phyloP scores from a whole-genome alignment of 2,888 invertebrate species.

The Eristalis arbustorum region DNA sequence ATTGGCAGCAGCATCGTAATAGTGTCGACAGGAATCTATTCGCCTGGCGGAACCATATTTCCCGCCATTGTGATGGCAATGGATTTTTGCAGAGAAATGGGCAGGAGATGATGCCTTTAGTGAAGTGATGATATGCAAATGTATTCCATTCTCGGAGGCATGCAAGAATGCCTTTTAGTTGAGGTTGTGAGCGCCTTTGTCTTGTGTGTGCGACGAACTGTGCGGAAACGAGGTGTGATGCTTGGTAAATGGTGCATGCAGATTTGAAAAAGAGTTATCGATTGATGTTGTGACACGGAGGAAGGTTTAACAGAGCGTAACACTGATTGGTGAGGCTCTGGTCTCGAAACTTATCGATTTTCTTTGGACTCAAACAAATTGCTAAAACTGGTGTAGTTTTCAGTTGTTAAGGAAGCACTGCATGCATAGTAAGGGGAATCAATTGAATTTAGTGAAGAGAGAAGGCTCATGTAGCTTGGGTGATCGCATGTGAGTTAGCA shows the following conservation, averaged over 20 bases:
- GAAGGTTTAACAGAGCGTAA: no score
- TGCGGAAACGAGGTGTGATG: constrained; percentile 12
- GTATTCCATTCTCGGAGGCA: constrained; percentile 45
- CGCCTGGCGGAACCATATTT: not conserved
- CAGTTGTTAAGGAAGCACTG: no score
- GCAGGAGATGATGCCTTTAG: constrained; percentile 36
- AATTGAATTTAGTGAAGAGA: no score
- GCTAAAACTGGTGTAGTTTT: no score
- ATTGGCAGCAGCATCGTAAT: not conserved
- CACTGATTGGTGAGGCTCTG: no score
- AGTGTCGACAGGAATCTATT: not conserved
- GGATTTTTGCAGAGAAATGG: constrained; percentile 39
- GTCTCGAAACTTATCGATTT: no score
- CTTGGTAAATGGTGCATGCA: constrained; percentile 44
- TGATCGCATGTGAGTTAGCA: no score
- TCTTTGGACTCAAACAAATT: no score
- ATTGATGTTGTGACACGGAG: not conserved
- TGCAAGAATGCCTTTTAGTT: constrained; percentile 19
- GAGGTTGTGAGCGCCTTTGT: constrained; percentile 42
- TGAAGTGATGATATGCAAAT: constrained; percentile 65
- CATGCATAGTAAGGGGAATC: no score
- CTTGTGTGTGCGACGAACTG: not conserved
- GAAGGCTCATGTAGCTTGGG: no score
- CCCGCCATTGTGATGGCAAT: constrained; percentile 39
- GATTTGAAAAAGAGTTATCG: constrained; percentile 15